Percentiles rank a stretch among this genome's conserved stretches.
These are phyloP conservation scores for Plestiodon gilberti DNA, from an alignment of 2,113 vertebrate genomes.

Conservation along the genomic window DNA sequence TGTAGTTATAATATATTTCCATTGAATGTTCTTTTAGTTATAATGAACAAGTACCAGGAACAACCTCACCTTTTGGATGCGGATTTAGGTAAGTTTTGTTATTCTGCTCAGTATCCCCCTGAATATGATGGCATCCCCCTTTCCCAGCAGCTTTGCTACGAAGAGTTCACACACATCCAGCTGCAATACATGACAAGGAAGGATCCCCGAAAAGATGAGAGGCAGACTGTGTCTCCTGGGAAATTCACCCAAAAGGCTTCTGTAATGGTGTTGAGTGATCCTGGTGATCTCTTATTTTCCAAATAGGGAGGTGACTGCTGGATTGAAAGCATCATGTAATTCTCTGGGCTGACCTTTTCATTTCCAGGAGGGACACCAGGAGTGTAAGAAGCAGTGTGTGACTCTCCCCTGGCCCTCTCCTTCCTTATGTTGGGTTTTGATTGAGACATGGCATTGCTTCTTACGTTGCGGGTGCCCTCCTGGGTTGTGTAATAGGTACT, in stretches of 20 bases:
- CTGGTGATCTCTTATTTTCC: not conserved
- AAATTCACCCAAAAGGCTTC: not conserved
- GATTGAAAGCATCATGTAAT: not conserved
- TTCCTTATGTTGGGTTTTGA: not conserved
- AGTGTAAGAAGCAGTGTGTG: not conserved
- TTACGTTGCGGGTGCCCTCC: not conserved
- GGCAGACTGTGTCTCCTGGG: not conserved
- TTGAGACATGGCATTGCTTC: not conserved
- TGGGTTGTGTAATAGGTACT: not conserved
- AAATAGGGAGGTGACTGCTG: not conserved
- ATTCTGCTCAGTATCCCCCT: not conserved
- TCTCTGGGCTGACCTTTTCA: not conserved
- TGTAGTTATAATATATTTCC: not conserved
- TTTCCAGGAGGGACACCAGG: not conserved
- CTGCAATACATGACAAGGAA: not conserved
- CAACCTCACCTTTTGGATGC: slow-evolving; percentile 94
- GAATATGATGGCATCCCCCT: not conserved
- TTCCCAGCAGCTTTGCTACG: not conserved
- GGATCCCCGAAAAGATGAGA: not conserved
- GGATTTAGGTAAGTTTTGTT: slow-evolving; percentile 85
- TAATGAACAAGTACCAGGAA: slow-evolving; percentile 95
- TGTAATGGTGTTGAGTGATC: not conserved
- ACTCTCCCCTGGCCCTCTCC: not conserved
- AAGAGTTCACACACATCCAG: not conserved
- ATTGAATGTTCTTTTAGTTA: slow-evolving; percentile 73